A percentile compares a stretch with the other conserved stretches of the same genome.
Conservation (phyloP, 1,140 invertebrate genomes). For the Aphidius gifuensis region DNA sequence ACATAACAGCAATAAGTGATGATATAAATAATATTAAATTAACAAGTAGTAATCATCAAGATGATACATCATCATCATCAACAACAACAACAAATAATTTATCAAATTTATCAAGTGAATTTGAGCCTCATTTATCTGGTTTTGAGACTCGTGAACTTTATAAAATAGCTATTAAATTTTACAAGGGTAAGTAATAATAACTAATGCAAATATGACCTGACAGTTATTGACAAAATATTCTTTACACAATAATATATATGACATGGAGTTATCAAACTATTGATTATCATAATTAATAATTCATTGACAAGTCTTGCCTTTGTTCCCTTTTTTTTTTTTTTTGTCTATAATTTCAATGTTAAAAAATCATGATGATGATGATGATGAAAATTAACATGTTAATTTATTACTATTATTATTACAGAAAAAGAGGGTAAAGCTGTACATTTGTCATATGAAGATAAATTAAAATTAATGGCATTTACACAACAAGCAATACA, state of each 20-base stretch:
- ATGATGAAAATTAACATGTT: not conserved
- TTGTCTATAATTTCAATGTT: not conserved
- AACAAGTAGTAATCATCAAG: slow-evolving; percentile 30
- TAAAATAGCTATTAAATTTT: slow-evolving; percentile 79
- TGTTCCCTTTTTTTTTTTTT: too few relatives aligned
- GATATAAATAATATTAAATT: slow-evolving; percentile 37
- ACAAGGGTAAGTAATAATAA: slow-evolving; percentile 70
- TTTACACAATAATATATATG: too few relatives aligned
- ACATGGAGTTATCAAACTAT: too few relatives aligned
- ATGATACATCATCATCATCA: slow-evolving; percentile 26
- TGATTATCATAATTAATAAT: too few relatives aligned
- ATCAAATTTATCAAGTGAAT: slow-evolving; percentile 20
- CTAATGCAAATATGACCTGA: slow-evolving; percentile 4
- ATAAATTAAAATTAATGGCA: slow-evolving; percentile 87
- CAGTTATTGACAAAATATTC: slow-evolving; percentile 4
- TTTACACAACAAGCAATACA: slow-evolving; percentile 87
- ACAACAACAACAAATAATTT: slow-evolving; percentile 2
- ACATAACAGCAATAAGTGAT: slow-evolving; percentile 38
- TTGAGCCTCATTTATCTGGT: slow-evolving; percentile 45
- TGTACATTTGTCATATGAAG: slow-evolving; percentile 89
- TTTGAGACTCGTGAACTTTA: slow-evolving; percentile 69
- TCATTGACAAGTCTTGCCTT: too few relatives aligned
- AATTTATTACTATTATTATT: slow-evolving; percentile 33
- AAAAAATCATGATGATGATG: not conserved
- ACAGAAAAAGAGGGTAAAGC: slow-evolving; percentile 97